Conservation (phyloP, 2,113 vertebrate genomes). For the Beaufortia kweichowensis region DNA sequence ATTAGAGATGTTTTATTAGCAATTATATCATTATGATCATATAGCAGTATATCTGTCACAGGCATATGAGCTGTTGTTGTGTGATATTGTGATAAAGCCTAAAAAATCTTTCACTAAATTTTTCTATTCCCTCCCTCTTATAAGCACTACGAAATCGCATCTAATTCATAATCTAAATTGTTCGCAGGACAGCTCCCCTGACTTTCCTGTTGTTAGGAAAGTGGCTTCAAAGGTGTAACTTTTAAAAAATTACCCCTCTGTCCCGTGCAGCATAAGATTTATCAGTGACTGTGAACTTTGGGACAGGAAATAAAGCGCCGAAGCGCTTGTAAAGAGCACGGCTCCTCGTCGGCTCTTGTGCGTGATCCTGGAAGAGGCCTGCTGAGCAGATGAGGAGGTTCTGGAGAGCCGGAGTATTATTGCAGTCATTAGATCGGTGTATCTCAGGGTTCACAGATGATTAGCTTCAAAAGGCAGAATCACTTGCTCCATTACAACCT, state of each 20-base stretch:
- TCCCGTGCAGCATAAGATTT: slow-evolving; percentile 5
- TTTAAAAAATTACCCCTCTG: slow-evolving; percentile 7
- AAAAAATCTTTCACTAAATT: too few relatives aligned
- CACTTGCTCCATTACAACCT: slow-evolving; percentile 73
- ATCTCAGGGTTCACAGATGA: slow-evolving; percentile 73
- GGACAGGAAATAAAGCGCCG: slow-evolving; percentile 26
- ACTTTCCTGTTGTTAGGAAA: background rate
- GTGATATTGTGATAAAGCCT: too few relatives aligned
- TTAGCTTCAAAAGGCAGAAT: slow-evolving; percentile 77
- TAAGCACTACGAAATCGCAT: too few relatives aligned
- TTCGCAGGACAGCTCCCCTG: slow-evolving; percentile 21
- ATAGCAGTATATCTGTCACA: too few relatives aligned
- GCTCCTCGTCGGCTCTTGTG: slow-evolving; percentile 23
- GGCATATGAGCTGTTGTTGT: too few relatives aligned
- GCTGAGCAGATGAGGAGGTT: slow-evolving; percentile 71
- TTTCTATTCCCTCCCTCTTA: too few relatives aligned
- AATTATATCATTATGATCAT: too few relatives aligned
- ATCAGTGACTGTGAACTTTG: slow-evolving; percentile 15
- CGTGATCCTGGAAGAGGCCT: slow-evolving; percentile 60
- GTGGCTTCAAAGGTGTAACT: slow-evolving; percentile 24
- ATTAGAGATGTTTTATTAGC: too few relatives aligned
- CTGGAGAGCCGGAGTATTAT: slow-evolving; percentile 70
- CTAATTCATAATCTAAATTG: background rate
- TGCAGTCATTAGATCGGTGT: slow-evolving; percentile 73
- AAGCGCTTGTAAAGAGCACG: slow-evolving; percentile 19